Evolutionary conservation across 64 coral and sea anemone species (phyloP).

Genomic region (Pachyseris speciosa): DNA sequence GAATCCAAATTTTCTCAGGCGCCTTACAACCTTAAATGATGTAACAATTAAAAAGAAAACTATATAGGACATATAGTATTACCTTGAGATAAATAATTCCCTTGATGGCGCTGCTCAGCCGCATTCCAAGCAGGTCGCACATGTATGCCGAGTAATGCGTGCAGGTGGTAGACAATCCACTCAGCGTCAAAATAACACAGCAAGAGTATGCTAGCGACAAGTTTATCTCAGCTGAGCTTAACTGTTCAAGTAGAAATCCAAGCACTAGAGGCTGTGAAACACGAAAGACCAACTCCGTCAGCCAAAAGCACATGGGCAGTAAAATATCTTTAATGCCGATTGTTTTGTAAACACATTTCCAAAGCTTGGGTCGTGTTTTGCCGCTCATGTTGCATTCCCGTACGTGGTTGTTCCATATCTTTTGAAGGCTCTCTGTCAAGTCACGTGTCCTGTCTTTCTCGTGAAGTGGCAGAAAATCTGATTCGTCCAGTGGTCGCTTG

Average conservation of each 20-base stretch:
- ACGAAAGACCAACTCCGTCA: neutral
- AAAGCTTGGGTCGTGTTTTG: neutral
- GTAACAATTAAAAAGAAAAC: too few relatives aligned
- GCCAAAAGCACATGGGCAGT: neutral
- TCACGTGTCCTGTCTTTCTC: slow-evolving; percentile 1
- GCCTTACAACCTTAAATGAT: too few relatives aligned
- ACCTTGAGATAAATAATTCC: neutral
- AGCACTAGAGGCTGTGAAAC: neutral
- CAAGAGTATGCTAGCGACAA: neutral
- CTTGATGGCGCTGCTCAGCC: neutral
- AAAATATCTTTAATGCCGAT: neutral
- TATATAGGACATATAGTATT: neutral
- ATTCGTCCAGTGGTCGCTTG: slow-evolving; percentile 70
- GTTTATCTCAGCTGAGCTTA: neutral
- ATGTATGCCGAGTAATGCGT: neutral
- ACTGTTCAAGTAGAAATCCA: neutral
- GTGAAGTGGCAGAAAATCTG: slow-evolving; percentile 42
- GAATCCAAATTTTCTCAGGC: too few relatives aligned
- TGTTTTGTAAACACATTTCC: neutral
- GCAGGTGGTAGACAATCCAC: neutral
- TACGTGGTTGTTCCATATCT: neutral
- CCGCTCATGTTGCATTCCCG: neutral
- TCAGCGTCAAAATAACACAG: neutral
- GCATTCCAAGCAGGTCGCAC: neutral
- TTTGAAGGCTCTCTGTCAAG: slow-evolving; percentile 13